Percentiles rank a stretch among this genome's conserved stretches.
Conservation (phyloP, 2,888 invertebrate genomes). For the Drosophila kuntzei region DNA sequence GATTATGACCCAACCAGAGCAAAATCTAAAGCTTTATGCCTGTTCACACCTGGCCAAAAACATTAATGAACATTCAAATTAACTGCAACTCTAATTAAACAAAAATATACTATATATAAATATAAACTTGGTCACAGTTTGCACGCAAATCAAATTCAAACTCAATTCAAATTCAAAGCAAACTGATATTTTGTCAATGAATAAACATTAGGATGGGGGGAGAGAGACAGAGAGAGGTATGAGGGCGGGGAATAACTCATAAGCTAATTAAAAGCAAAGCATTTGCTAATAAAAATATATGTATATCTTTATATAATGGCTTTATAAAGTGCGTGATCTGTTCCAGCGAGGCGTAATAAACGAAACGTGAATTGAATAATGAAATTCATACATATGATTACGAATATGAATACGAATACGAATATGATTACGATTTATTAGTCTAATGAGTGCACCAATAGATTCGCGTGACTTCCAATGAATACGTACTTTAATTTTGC, state of each 20-base stretch:
- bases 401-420: slow-evolving; percentile 51
- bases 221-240: not conserved
- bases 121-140: slow-evolving; percentile 19
- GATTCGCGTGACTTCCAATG: slow-evolving; percentile 68
- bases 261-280: slow-evolving; percentile 73
- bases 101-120: slow-evolving; percentile 41
- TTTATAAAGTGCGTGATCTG: slow-evolving; percentile 74
- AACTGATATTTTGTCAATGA: slow-evolving; percentile 52
- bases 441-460: slow-evolving; percentile 68
- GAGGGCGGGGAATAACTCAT: slow-evolving; percentile 34
- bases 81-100: slow-evolving; percentile 75
- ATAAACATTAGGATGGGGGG: slow-evolving; percentile 32
- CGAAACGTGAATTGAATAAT: slow-evolving; percentile 70
- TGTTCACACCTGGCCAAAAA: slow-evolving; percentile 75
- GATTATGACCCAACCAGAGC: slow-evolving; percentile 47
- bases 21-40: slow-evolving; percentile 39
- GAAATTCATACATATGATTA: slow-evolving; percentile 51
- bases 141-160: slow-evolving; percentile 41
- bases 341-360: slow-evolving; percentile 43
- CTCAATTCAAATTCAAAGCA: slow-evolving; percentile 5
- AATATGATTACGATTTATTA: slow-evolving; percentile 59
- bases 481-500: slow-evolving; percentile 13
- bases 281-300: slow-evolving; percentile 46
- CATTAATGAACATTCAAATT: slow-evolving; percentile 73
- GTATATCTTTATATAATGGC: slow-evolving; percentile 65